Evolutionary conservation across 2,113 vertebrate genomes (phyloP), one percentile per base, ranked within the genome.

Genomic region (Vidua macroura): DNA sequence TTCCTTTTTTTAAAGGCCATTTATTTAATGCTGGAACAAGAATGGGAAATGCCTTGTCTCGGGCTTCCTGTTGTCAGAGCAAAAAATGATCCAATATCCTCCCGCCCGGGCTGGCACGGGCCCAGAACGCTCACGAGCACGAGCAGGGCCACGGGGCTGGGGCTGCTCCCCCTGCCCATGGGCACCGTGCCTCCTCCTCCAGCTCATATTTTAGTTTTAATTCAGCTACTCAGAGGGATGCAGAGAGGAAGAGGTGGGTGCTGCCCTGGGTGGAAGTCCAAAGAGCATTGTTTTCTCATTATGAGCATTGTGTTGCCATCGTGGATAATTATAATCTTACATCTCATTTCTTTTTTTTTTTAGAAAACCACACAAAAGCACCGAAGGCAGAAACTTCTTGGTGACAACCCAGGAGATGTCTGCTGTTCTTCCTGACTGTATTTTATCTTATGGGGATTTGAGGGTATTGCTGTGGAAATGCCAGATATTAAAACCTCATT

Each of bases 401-500:
- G 41, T 95, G 94, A 96, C 90, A 93, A 19, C 52, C n/a, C 73
- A 68, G 90, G 70, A 92, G 72, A 68, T 86, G 72, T 64, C 85
- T 95, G 67, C 48, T 91, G 63, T 83, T 95, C 91, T 85, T 94
- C 81, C 87, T 87, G 68, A 31, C 51, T 90, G 55, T 83, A 37
- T 90, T 90, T 91, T 80, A 93, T 88, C 85, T 95, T 95, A 81
- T 67, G 82, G 55, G 39, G 35, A 83, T 93, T 87, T 84, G 62
- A 85, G 84, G 13, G n/a, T 85, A 77, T 67, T 94, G 85, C 94
- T 83, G 73, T 96, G 90, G 92, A 95, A 95, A 95, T 88, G 90
- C 72, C 82, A 96, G 80, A 88, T 92, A 94, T 90, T 94, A 85
- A 90, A 95, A 86, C 24, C 86, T 97, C 92, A 75, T 93, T 93